These are phyloP conservation scores for Platorchestia sp. DNA, from an alignment of 1,140 invertebrate genomes.

Conservation along the genomic window DNA sequence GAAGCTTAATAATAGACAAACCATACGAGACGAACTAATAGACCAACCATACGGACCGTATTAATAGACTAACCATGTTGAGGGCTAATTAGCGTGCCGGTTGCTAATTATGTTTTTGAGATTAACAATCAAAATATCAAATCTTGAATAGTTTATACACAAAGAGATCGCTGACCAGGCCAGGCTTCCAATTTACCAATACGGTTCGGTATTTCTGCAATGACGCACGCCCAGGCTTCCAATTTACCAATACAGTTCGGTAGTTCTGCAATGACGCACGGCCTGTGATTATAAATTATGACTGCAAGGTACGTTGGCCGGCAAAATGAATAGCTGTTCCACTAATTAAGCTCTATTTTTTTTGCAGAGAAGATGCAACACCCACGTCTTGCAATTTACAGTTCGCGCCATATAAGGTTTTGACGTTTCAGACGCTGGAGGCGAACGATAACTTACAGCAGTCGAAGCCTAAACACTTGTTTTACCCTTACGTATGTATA, in stretches of 20 bases:
- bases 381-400: no score
- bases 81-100: no score
- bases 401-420: no score
- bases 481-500: background rate
- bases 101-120: no score
- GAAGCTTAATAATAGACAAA: no score
- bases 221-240: background rate
- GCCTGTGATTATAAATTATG: background rate
- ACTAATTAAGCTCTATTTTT: background rate
- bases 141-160: no score
- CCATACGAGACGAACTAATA: no score
- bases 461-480: background rate
- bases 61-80: no score
- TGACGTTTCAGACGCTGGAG: background rate
- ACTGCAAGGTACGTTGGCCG: background rate
- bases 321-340: background rate
- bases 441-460: background rate
- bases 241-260: background rate
- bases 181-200: background rate
- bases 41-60: no score
- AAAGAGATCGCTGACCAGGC: no score
- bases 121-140: no score
- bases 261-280: background rate
- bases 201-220: background rate
- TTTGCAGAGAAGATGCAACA: background rate